Conservation (phyloP, 2,113 vertebrate species). For the Strigops habroptila region DNA sequence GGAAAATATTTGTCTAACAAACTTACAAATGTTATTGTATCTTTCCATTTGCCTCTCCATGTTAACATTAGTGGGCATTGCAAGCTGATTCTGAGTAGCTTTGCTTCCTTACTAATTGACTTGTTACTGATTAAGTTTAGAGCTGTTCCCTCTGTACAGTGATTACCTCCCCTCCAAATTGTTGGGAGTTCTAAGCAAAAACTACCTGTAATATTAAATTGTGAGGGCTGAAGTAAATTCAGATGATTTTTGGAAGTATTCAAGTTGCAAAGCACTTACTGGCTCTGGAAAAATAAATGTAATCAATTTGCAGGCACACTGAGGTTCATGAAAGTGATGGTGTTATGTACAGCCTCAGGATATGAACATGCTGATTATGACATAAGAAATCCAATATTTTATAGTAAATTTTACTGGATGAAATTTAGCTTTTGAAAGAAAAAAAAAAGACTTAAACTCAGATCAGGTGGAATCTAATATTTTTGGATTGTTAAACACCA, state of each 20-base stretch:
- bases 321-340: not conserved
- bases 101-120: not conserved
- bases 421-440: not conserved
- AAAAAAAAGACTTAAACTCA: not conserved
- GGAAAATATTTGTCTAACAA: not conserved
- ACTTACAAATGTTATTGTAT: not conserved
- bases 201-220: not conserved
- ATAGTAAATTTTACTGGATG: not conserved
- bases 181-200: not conserved
- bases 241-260: not conserved
- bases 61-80: not conserved
- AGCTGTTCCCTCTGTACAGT: not conserved
- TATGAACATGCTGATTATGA: not conserved
- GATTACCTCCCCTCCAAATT: not conserved
- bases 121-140: not conserved
- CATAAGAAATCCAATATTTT: not conserved
- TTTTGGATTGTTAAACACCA: not conserved
- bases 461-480: not conserved
- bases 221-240: not conserved
- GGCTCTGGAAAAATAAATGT: not conserved
- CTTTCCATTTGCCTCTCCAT: not conserved
- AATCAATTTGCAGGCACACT: not conserved
- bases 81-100: not conserved
- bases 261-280: not conserved
- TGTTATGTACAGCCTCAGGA: not conserved